phyloP scores from a whole-genome alignment of 2,797 vertebrate species.

The Novumbra hubbsi region DNA sequence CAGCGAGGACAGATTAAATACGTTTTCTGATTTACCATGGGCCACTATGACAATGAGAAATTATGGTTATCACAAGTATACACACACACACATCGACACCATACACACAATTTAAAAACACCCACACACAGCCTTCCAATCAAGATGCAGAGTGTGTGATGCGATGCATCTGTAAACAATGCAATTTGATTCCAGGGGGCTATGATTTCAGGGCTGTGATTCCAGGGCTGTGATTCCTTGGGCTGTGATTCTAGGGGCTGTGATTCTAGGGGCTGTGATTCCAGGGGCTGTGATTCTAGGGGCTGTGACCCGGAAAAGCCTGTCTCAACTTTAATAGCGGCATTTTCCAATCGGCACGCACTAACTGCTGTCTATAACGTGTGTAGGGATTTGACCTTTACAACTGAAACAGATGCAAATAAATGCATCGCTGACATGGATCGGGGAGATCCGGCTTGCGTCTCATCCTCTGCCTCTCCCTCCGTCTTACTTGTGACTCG shows the following conservation, averaged over 20 bases:
- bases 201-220: too few relatives aligned
- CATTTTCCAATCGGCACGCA: constrained; percentile 32
- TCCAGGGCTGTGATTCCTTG: too few relatives aligned
- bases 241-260: constrained; percentile 63
- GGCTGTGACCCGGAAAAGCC: constrained; percentile 47
- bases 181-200: constrained; percentile 67
- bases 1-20: too few relatives aligned
- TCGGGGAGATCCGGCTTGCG: constrained; percentile 33
- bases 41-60: constrained; percentile 18
- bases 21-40: too few relatives aligned
- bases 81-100: constrained; percentile 6
- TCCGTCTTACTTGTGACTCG: constrained; percentile 42
- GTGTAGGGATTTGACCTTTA: constrained; percentile 52
- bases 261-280: too few relatives aligned
- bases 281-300: constrained; percentile 63
- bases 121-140: constrained; percentile 37
- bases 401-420: constrained; percentile 59
- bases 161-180: constrained; percentile 83
- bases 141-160: constrained; percentile 48
- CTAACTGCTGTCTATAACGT: constrained; percentile 38
- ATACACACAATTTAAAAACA: constrained; percentile 8
- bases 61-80: constrained; percentile 46
- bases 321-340: constrained; percentile 55
- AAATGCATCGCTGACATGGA: constrained; percentile 46
- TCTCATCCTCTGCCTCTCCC: constrained; percentile 38